Conservation (phyloP, 2,888 invertebrate species). For the Pantelozetes paolii region DNA sequence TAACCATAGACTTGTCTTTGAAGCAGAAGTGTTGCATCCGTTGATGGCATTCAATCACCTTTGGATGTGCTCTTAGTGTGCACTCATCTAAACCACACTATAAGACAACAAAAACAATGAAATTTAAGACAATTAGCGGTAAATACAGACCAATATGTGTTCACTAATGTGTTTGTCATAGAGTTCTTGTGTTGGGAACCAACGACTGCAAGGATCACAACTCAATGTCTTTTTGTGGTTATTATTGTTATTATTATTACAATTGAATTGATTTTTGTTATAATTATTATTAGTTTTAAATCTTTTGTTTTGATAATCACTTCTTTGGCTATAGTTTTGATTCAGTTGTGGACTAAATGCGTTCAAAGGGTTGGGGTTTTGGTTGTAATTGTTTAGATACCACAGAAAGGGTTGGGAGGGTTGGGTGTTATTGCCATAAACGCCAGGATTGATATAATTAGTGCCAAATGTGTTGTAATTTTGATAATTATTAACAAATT, state of each 20-base stretch:
- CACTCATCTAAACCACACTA: constrained; percentile 74
- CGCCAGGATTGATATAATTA: neutral
- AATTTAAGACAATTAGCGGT: neutral
- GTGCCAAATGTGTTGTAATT: neutral
- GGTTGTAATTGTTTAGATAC: no score
- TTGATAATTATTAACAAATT: neutral
- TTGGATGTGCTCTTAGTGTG: constrained; percentile 70
- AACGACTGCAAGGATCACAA: constrained; percentile 16
- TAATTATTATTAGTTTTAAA: constrained; percentile 1
- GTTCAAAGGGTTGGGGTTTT: no score
- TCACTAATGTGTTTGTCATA: neutral
- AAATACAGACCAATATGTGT: constrained; percentile 22
- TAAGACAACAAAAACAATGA: neutral
- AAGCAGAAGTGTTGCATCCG: constrained; percentile 56
- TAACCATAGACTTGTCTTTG: constrained; percentile 58
- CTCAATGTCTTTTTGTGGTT: neutral
- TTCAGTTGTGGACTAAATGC: no score
- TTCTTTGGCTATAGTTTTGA: neutral
- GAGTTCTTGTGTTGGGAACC: constrained; percentile 13
- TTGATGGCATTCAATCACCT: constrained; percentile 73
- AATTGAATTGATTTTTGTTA: neutral
- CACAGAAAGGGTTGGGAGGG: no score
- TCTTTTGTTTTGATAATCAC: neutral
- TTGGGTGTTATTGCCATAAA: no score
- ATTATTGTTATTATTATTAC: neutral